Evolutionary conservation across 2,888 invertebrate species (phyloP).

Genomic region (Drosophila dives): DNA sequence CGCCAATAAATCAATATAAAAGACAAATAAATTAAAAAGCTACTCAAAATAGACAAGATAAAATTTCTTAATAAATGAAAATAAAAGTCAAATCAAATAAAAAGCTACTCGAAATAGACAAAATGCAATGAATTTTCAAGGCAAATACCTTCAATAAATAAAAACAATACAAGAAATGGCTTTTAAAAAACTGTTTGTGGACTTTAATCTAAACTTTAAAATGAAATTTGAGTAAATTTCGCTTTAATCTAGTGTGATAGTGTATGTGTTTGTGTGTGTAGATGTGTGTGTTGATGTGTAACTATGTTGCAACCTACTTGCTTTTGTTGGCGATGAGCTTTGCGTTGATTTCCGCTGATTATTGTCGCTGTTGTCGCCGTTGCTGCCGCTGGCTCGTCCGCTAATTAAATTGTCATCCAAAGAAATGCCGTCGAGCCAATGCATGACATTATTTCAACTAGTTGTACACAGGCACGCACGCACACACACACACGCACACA

Average conservation of each 20-base stretch:
- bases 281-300: slow-evolving; percentile 9
- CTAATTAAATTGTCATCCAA: slow-evolving; percentile 84
- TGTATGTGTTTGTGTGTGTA: slow-evolving; percentile 22
- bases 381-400: slow-evolving; percentile 81
- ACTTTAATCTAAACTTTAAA: slow-evolving; percentile 57
- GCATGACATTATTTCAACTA: slow-evolving; percentile 81
- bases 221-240: slow-evolving; percentile 65
- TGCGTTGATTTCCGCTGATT: slow-evolving; percentile 80
- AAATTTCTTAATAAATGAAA: background rate
- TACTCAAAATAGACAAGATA: background rate
- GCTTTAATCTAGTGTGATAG: slow-evolving; percentile 15
- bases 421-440: slow-evolving; percentile 83
- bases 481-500: slow-evolving; percentile 4
- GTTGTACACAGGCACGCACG: slow-evolving; percentile 25
- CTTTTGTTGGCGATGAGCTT: slow-evolving; percentile 74
- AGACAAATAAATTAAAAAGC: background rate
- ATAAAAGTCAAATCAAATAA: background rate
- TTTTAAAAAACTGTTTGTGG: background rate
- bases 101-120: background rate
- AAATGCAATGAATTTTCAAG: background rate
- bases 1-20: background rate
- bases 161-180: background rate
- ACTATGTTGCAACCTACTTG: slow-evolving; percentile 79
- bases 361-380: slow-evolving; percentile 81
- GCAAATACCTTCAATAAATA: background rate